phyloP scores from a whole-genome alignment of 2,888 invertebrate species.

The Polydrusus pterygomalis region DNA sequence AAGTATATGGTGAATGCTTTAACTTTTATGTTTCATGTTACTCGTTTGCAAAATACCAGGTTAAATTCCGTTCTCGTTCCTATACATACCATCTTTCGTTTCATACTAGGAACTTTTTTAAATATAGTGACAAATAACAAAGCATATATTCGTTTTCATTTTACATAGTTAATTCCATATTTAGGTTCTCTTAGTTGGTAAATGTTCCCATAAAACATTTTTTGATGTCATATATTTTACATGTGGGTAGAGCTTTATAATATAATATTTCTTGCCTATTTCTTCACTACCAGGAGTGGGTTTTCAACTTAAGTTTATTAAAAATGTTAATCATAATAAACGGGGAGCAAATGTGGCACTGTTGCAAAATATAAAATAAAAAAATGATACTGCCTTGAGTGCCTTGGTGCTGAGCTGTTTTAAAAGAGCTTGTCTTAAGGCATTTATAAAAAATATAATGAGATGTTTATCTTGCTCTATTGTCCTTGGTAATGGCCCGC shows the following conservation, averaged over 20 bases:
- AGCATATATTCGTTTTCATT: no score
- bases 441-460: no score
- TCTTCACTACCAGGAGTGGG: slow-evolving; percentile 45
- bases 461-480: no score
- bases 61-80: no score
- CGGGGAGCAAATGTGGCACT: slow-evolving; percentile 12
- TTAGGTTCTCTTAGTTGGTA: no score
- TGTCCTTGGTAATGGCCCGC: no score
- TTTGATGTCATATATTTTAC: slow-evolving; percentile 1
- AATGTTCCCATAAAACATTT: neutral
- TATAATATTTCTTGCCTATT: neutral
- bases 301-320: slow-evolving; percentile 49
- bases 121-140: no score
- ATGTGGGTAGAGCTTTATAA: slow-evolving; percentile 4
- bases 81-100: no score
- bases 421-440: slow-evolving; percentile 12
- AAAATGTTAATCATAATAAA: slow-evolving; percentile 48
- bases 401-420: neutral
- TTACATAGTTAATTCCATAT: no score
- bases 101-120: no score
- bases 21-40: no score
- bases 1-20: slow-evolving; percentile 86
- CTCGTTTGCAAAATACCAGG: no score
- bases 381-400: slow-evolving; percentile 24
- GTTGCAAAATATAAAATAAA: slow-evolving; percentile 18